Evolutionary conservation across 2,888 invertebrate species (phyloP).

Genomic region (Dynastes maya): DNA sequence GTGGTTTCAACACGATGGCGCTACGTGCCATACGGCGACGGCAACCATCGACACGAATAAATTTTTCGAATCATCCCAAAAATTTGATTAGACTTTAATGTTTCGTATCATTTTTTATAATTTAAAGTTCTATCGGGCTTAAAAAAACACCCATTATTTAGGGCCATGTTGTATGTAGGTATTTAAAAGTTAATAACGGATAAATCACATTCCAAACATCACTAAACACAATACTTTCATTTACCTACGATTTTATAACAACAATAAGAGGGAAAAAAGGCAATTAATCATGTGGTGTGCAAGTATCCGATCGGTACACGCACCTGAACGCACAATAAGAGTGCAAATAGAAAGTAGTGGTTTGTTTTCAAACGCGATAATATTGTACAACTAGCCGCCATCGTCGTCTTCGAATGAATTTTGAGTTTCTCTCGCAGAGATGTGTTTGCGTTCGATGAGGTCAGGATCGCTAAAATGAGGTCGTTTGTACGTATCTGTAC

Average conservation of each 20-base stretch:
- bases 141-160: no score
- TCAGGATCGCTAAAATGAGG: constrained; percentile 26
- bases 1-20: no score
- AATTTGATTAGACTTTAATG: no score
- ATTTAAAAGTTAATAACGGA: no score
- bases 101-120: no score
- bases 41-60: no score
- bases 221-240: neutral
- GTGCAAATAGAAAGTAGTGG: constrained; percentile 39
- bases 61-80: no score
- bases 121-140: no score
- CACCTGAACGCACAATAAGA: constrained; percentile 20
- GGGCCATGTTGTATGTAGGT: no score
- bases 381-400: neutral
- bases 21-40: no score
- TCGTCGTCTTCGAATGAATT: constrained; percentile 32
- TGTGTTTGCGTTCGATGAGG: constrained; percentile 29
- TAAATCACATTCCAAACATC: no score
- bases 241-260: neutral
- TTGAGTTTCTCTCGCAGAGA: constrained; percentile 36
- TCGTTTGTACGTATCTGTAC: constrained; percentile 17
- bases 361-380: constrained; percentile 22
- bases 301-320: neutral
- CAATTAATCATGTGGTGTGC: neutral
- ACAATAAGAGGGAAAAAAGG: neutral